Evolutionary conservation across 2,888 invertebrate genomes (phyloP).

Genomic region (Ceraclea dissimilis): DNA sequence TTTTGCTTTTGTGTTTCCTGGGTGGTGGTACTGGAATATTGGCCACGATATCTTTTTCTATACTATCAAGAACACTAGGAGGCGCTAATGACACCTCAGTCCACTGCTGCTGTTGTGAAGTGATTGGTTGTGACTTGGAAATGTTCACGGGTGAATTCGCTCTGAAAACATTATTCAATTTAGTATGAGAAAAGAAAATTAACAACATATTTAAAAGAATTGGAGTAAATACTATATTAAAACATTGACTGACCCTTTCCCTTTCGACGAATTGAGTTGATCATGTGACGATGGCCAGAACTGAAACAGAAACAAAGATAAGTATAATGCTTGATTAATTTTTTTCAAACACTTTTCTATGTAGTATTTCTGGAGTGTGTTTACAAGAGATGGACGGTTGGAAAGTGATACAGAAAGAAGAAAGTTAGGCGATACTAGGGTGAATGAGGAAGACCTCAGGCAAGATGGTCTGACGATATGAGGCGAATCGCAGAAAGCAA

Average conservation of each 20-base stretch:
- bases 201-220: too few relatives aligned
- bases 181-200: not conserved
- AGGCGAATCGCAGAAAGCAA: too few relatives aligned
- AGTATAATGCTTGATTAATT: too few relatives aligned
- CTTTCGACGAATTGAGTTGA: not conserved
- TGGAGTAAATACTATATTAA: too few relatives aligned
- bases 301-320: not conserved
- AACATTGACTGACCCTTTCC: not conserved
- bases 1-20: conserved; percentile 31
- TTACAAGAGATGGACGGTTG: too few relatives aligned
- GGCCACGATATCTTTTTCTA: conserved; percentile 14
- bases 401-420: too few relatives aligned
- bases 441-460: too few relatives aligned
- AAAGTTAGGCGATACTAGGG: too few relatives aligned
- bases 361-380: too few relatives aligned
- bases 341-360: too few relatives aligned
- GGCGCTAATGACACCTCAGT: conserved; percentile 45
- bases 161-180: not conserved
- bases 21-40: conserved; percentile 37
- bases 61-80: conserved; percentile 31
- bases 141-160: conserved; percentile 29
- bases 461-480: too few relatives aligned
- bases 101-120: conserved; percentile 42
- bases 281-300: not conserved
- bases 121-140: conserved; percentile 14